Evolutionary conservation across 2,888 invertebrate species (phyloP), one percentile per base, ranked within the genome.

Genomic region (Aleiodes testaceus): DNA sequence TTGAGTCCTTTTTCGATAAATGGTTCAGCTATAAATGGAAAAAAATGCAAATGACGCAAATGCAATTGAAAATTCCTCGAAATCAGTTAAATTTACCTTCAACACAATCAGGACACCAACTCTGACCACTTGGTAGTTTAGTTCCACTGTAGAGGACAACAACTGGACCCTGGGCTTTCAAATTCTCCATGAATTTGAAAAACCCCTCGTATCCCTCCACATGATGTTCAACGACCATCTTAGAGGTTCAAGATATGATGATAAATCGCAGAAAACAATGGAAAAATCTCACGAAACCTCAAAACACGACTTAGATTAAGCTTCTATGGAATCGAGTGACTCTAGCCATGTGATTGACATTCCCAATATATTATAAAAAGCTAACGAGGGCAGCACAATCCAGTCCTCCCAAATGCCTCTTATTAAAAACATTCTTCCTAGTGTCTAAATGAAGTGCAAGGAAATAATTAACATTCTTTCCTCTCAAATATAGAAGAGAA

Each of bases 101-200:
- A 12, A 93, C 93, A 87, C 97, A 97, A 86, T 97, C 97, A 0
- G 93, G 92, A 82, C 97, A 97, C 97, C 97, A 97, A 85, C 95
- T 97, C 69, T 90, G 87, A 0, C 95, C 96, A 78, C 89, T 87
- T 0, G 89, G 85, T 64, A 90, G 83, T 86, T 92, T 92, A 47
- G 90, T 88, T 18, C 94, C 95, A 77, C 90, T 91, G 82, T 93
- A 95, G 79, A 92, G 90, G 65, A 93, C 88, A 75, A 91, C 86
- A 47, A 90, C 84, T 18, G 84, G 75, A 50, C 87, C 82, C 5
- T 89, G 88, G 7, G 88, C 89, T 67, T 90, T 88, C 53, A 92
- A 88, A 11, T 87, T 85, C 73, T 90, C 86, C 42, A 91, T 89
- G 79, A 90, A 91, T 78, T 90, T 88, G 0, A 88, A 80, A 81